These are phyloP conservation scores for Allolobophora icterica DNA, from an alignment of 2,888 invertebrate genomes.

Conservation along the genomic window DNA sequence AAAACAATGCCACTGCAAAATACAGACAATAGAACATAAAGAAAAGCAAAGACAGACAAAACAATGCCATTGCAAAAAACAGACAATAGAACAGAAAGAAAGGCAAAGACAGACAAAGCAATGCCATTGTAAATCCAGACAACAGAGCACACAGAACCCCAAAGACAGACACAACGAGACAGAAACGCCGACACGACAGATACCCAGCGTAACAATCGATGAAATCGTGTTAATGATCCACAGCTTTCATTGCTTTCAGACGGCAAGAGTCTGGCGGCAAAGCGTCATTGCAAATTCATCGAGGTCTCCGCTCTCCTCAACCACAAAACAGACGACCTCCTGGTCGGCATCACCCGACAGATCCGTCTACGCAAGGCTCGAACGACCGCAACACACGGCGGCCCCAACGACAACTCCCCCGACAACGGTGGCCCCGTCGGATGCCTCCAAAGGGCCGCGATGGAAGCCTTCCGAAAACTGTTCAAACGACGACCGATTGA, in stretches of 20 bases:
- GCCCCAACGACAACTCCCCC: not conserved
- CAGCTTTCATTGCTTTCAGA: conserved; percentile 38
- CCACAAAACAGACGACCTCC: conserved; percentile 91
- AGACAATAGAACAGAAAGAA: too few relatives aligned
- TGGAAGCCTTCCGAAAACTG: conserved; percentile 37
- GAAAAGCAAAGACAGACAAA: too few relatives aligned
- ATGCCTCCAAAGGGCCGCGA: conserved; percentile 42
- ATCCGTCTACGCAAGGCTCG: conserved; percentile 72
- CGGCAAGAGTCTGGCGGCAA: conserved; percentile 42
- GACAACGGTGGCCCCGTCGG: conserved; percentile 15
- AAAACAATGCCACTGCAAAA: too few relatives aligned
- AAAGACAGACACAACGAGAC: too few relatives aligned
- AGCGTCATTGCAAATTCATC: conserved; percentile 83
- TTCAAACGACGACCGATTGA: conserved; percentile 34
- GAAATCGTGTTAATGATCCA: not conserved
- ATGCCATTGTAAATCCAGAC: too few relatives aligned
- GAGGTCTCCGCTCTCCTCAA: conserved; percentile 94
- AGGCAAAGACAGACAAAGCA: too few relatives aligned
- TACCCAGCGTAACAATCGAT: not conserved
- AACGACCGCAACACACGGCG: not conserved
- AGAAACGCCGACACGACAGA: not conserved
- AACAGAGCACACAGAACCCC: too few relatives aligned
- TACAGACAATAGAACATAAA: too few relatives aligned
- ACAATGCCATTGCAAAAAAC: too few relatives aligned
- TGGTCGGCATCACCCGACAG: conserved; percentile 89